These are phyloP conservation scores for Thamnophis sirtalis DNA, from an alignment of 2,113 vertebrate genomes.

Conservation along the genomic window DNA sequence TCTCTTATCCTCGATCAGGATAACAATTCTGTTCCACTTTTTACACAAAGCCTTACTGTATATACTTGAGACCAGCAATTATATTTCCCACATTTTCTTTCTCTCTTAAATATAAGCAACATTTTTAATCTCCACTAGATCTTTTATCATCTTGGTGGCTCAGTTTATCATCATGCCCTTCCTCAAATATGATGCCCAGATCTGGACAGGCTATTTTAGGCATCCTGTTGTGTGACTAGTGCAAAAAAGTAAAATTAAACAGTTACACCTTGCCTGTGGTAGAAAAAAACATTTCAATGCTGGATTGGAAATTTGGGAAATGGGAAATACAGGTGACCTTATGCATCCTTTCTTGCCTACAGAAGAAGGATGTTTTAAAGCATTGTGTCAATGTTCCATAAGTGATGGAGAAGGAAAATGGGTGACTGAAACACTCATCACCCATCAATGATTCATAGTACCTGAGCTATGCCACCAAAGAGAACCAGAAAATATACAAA, in stretches of 20 bases:
- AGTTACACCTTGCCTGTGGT: neutral
- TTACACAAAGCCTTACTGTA: neutral
- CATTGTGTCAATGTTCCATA: neutral
- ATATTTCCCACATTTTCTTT: neutral
- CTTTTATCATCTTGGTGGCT: neutral
- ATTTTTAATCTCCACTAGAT: neutral
- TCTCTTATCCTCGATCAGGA: neutral
- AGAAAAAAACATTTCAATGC: neutral
- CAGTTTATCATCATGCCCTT: neutral
- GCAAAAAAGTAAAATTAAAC: neutral
- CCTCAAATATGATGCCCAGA: neutral
- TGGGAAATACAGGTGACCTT: neutral
- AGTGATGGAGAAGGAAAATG: neutral
- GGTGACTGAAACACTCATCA: neutral
- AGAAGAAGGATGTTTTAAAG: neutral
- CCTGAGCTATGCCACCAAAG: neutral
- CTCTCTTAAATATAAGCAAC: neutral
- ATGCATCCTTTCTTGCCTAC: neutral
- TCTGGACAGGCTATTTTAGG: neutral
- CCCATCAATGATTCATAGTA: neutral
- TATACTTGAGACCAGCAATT: neutral
- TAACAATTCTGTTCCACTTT: neutral
- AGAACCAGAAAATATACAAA: neutral
- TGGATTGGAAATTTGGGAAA: neutral
- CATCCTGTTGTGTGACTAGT: neutral